Conservation (phyloP, 2,113 vertebrate genomes). For the Eurystomus gularis region DNA sequence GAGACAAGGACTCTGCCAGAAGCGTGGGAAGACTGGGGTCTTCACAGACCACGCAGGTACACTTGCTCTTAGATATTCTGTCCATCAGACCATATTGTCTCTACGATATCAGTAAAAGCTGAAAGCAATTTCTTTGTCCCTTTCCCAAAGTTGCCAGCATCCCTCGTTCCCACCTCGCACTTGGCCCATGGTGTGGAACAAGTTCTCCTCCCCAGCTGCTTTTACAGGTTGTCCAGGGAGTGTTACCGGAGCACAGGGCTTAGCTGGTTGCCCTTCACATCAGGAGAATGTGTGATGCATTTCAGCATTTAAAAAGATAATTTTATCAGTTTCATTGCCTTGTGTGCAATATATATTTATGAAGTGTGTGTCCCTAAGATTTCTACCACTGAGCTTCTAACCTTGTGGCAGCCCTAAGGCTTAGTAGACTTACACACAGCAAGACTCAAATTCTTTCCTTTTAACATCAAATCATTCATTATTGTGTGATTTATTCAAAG, state of each 20-base stretch:
- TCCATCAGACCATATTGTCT: neutral
- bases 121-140: neutral
- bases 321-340: neutral
- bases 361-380: neutral
- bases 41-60: neutral
- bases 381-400: neutral
- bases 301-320: neutral
- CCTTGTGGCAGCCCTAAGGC: neutral
- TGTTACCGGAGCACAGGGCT: neutral
- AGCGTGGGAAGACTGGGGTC: neutral
- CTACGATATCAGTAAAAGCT: neutral
- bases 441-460: conserved; percentile 3
- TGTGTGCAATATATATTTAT: neutral
- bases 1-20: neutral
- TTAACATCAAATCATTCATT: neutral
- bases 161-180: rapidly evolving
- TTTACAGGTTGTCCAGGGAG: neutral
- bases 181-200: rapidly evolving
- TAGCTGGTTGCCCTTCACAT: neutral
- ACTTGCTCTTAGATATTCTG: neutral
- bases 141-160: neutral
- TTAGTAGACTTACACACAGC: neutral
- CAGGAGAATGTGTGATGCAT: neutral
- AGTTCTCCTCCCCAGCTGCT: neutral
- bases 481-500: conserved; percentile 33